Conservation (phyloP, 37 sponge, comb jelly and placozoan genomes). For the Ianthella basta region DNA sequence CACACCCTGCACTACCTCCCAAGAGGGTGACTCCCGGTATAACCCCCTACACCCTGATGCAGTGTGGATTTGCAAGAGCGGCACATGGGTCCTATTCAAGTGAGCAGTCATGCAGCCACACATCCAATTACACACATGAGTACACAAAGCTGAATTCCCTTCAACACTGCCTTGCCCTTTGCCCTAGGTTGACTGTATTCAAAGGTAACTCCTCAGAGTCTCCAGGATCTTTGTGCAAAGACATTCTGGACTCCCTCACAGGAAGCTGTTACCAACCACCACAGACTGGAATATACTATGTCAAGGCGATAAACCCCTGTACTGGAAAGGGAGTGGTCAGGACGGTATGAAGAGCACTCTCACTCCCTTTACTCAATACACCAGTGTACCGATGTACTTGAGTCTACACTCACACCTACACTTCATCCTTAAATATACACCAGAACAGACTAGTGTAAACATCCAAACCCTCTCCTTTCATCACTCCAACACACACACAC, state of each 20-base stretch:
- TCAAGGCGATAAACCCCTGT: background rate
- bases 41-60: conserved; percentile 1
- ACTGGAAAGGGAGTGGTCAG: background rate
- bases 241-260: background rate
- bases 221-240: background rate
- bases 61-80: conserved; percentile 37
- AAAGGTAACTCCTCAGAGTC: background rate
- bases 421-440: no score
- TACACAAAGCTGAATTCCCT: no score
- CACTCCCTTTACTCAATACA: no score
- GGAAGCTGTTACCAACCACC: conserved; percentile 10
- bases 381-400: no score
- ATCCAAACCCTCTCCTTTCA: no score
- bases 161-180: background rate
- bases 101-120: background rate
- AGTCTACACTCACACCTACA: no score
- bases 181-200: background rate
- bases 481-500: no score
- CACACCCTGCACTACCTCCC: conserved; percentile 6
- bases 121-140: background rate
- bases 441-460: no score
- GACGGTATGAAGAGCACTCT: background rate
- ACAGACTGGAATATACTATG: background rate
- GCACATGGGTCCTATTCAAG: conserved; percentile 22
- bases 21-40: background rate